Conservation (phyloP, 1,140 invertebrate genomes). For the Diabrotica undecimpunctata region DNA sequence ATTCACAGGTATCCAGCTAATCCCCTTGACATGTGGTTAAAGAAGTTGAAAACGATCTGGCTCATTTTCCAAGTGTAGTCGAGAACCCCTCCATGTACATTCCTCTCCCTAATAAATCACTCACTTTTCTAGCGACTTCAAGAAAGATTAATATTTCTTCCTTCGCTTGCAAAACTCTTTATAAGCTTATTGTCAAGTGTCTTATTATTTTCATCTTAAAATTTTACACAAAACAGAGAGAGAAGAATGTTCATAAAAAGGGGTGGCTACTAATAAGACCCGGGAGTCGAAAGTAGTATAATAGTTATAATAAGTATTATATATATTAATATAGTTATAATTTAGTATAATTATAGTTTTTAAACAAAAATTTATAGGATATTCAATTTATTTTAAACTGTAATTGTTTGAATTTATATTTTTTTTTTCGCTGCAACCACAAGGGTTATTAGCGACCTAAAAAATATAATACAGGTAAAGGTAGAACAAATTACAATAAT, state of each 20-base stretch:
- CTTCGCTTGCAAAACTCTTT: background rate
- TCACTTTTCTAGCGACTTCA: background rate
- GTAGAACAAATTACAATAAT: too few species aligned
- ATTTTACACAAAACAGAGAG: conserved; percentile 18
- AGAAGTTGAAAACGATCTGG: background rate
- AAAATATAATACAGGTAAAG: too few species aligned
- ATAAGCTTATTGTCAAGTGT: conserved; percentile 20
- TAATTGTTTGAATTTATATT: too few species aligned
- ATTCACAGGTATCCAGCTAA: background rate
- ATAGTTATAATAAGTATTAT: too few species aligned
- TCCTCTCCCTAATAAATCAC: conserved; percentile 4
- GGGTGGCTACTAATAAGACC: too few species aligned
- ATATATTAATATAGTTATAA: too few species aligned
- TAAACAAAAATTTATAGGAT: too few species aligned
- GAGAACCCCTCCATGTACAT: background rate
- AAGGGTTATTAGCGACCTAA: too few species aligned
- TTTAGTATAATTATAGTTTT: too few species aligned
- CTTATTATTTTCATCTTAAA: conserved; percentile 24
- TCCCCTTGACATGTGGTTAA: background rate
- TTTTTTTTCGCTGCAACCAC: too few species aligned
- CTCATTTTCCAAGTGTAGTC: background rate
- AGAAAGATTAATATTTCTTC: conserved; percentile 20
- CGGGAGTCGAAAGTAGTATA: too few species aligned
- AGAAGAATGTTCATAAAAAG: background rate
- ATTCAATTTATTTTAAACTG: too few species aligned